Percentiles rank a stretch among this genome's conserved stretches.
Conservation (phyloP, 2,888 invertebrate genomes). For the Eutolmus rufibarbis region DNA sequence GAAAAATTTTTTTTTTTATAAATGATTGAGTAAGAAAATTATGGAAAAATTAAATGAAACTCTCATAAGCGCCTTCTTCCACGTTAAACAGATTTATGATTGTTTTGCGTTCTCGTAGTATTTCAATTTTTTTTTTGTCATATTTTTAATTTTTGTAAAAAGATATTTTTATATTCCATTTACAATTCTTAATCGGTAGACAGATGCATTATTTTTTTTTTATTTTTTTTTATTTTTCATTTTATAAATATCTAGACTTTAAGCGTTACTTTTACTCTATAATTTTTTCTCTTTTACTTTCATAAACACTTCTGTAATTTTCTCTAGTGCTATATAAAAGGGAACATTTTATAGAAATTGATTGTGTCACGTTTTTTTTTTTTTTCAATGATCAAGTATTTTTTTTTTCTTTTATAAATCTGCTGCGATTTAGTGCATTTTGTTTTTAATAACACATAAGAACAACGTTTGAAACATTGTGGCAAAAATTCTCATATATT, state of each 20-base stretch:
- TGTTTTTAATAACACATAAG: too few relatives aligned
- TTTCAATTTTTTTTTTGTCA: neutral
- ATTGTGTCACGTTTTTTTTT: neutral
- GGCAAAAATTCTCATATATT: neutral
- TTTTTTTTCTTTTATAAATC: too few relatives aligned
- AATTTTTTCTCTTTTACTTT: neutral
- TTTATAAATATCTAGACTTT: neutral
- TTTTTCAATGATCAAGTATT: neutral
- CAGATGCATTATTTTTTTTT: neutral
- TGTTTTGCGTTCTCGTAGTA: neutral
- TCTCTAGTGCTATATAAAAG: constrained; percentile 5
- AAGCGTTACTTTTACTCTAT: neutral
- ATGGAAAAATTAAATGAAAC: neutral
- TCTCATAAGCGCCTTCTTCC: neutral
- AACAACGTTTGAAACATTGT: too few relatives aligned
- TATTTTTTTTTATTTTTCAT: neutral
- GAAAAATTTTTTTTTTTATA: neutral
- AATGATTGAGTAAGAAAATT: neutral
- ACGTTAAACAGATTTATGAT: neutral
- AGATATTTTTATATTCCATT: neutral
- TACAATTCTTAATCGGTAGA: neutral
- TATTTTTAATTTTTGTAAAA: neutral
- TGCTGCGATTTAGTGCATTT: neutral
- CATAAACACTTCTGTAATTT: neutral
- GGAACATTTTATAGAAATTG: neutral